Evolutionary conservation across 2,888 invertebrate genomes (phyloP).

Genomic region (Sinodicranocentrus sp.): DNA sequence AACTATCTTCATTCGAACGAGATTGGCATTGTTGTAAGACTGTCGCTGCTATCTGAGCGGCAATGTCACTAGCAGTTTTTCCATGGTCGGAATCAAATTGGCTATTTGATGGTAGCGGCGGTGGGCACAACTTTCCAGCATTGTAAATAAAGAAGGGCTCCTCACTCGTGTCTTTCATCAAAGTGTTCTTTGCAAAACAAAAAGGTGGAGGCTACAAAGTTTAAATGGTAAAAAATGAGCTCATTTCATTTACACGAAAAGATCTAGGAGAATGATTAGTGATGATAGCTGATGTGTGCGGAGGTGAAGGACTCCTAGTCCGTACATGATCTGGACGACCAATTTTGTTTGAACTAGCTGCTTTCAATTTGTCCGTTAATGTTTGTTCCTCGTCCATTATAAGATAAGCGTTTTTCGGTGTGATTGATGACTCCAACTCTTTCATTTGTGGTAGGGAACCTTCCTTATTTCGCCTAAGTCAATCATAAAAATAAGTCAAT

Average conservation of each 20-base stretch:
- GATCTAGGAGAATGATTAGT: background rate
- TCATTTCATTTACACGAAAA: slow-evolving; percentile 35
- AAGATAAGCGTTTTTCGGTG: slow-evolving; percentile 50
- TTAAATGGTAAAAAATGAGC: slow-evolving; percentile 40
- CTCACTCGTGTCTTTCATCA: background rate
- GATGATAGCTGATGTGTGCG: background rate
- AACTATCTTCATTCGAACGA: too few relatives aligned
- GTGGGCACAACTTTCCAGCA: slow-evolving; percentile 10
- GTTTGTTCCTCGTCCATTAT: slow-evolving; percentile 46
- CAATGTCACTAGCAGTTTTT: too few relatives aligned
- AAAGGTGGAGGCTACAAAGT: background rate
- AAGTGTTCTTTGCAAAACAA: background rate
- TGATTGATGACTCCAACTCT: slow-evolving; percentile 33
- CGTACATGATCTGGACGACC: background rate
- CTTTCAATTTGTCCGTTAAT: background rate
- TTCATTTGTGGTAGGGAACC: slow-evolving; percentile 40
- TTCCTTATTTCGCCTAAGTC: slow-evolving; percentile 19
- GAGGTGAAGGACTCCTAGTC: background rate
- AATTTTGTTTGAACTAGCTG: too few relatives aligned
- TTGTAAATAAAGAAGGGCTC: slow-evolving; percentile 14
- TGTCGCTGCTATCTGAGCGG: too few relatives aligned
- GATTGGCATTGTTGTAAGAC: too few relatives aligned
- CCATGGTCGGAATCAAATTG: background rate
- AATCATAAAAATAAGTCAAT: too few relatives aligned
- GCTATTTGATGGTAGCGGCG: too few relatives aligned